These are phyloP conservation scores for Apis laboriosa DNA, from an alignment of 1,140 invertebrate genomes.

Conservation along the genomic window DNA sequence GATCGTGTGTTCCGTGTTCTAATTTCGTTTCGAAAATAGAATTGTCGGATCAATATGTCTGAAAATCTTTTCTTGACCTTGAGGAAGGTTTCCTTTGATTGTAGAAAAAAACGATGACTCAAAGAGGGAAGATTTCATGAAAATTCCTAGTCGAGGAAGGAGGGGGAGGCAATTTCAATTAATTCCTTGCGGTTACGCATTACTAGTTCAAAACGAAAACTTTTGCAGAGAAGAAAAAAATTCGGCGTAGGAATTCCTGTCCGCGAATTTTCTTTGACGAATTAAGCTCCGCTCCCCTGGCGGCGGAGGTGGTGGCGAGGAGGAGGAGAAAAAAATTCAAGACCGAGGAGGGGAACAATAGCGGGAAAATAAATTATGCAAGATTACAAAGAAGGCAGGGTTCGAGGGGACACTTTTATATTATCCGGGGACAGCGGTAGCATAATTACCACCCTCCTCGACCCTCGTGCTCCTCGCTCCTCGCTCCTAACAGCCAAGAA, in stretches of 20 bases:
- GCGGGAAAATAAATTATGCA: slow-evolving; percentile 67
- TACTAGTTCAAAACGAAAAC: slow-evolving; percentile 1
- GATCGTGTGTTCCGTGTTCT: too few relatives aligned
- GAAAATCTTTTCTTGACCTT: neutral
- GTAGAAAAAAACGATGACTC: neutral
- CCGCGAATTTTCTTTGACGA: slow-evolving; percentile 62
- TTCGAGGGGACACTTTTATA: slow-evolving; percentile 64
- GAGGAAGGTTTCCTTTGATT: neutral
- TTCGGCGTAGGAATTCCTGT: slow-evolving; percentile 40
- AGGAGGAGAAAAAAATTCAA: slow-evolving; percentile 49
- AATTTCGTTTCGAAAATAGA: too few relatives aligned
- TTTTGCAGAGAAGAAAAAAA: neutral
- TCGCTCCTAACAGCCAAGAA: neutral
- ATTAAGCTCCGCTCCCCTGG: slow-evolving; percentile 36
- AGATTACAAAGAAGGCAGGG: slow-evolving; percentile 65
- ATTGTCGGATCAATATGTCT: too few relatives aligned
- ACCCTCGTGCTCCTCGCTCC: slow-evolving; percentile 3
- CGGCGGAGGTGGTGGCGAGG: neutral
- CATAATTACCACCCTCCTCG: slow-evolving; percentile 61
- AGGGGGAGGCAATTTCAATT: neutral
- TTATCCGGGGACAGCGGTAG: slow-evolving; percentile 66
- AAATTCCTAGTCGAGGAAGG: slow-evolving; percentile 10
- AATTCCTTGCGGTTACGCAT: too few relatives aligned
- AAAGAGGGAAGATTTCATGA: slow-evolving; percentile 11
- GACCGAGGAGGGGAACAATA: slow-evolving; percentile 62